Percentiles rank a stretch among this genome's conserved stretches.
Conservation (phyloP, 2,113 vertebrate genomes). For the Mormyrus lacerda region DNA sequence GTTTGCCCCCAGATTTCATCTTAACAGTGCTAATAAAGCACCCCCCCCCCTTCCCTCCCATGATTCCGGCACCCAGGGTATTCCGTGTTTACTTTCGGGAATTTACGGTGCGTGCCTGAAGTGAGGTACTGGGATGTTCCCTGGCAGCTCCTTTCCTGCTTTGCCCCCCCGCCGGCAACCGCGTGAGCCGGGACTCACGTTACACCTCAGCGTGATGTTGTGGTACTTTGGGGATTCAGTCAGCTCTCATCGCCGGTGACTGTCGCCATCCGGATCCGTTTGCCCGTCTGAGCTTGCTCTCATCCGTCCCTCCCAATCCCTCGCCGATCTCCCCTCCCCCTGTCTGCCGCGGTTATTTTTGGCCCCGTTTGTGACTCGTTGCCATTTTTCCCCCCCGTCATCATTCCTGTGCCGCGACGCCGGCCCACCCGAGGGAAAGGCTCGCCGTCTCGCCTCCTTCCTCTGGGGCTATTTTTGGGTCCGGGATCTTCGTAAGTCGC, state of each 20-base stretch:
- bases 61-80: neutral
- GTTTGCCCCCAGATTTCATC: neutral
- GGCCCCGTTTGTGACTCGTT: neutral
- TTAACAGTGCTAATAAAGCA: neutral
- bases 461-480: neutral
- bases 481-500: neutral
- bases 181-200: neutral
- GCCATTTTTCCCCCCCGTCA: neutral
- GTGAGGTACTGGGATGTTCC: neutral
- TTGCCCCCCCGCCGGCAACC: neutral
- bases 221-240: neutral
- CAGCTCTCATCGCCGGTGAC: neutral
- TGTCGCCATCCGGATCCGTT: neutral
- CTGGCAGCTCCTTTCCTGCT: neutral
- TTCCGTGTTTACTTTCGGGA: neutral
- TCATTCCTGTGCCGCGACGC: neutral
- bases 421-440: neutral
- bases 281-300: neutral
- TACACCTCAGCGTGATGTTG: neutral
- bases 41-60: neutral
- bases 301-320: neutral
- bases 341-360: neutral
- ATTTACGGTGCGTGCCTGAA: neutral
- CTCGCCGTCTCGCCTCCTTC: neutral
- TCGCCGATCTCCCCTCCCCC: neutral